phyloP scores from a whole-genome alignment of 2,888 invertebrate genomes.

The Ctenicera cuprea region DNA sequence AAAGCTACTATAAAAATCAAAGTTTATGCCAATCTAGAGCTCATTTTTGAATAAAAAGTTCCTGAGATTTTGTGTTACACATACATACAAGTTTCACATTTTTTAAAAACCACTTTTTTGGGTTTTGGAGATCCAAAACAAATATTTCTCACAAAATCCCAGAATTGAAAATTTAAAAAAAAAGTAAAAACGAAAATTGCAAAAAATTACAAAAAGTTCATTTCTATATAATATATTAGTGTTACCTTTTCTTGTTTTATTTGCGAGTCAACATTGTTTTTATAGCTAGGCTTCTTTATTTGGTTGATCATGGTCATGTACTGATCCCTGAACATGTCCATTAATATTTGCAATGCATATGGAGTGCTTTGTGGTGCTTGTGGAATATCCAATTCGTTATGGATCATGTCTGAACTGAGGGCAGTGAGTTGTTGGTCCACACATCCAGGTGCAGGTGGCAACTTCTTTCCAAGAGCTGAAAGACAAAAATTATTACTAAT shows the following conservation, averaged over 20 bases:
- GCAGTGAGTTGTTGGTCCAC: constrained; percentile 93
- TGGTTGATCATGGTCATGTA: constrained; percentile 88
- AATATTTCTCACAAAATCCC: no score
- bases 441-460: constrained; percentile 93
- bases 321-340: constrained; percentile 91
- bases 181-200: no score
- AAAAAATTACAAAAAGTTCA: no score
- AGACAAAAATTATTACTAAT: not conserved
- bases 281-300: constrained; percentile 88
- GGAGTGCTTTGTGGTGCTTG: constrained; percentile 86
- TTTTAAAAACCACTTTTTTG: no score
- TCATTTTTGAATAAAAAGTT: no score
- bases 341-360: constrained; percentile 89
- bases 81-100: no score
- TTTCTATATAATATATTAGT: no score
- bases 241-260: constrained; percentile 88
- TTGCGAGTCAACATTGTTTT: constrained; percentile 81
- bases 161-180: no score
- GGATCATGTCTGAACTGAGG: constrained; percentile 82
- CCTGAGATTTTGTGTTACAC: no score
- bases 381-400: constrained; percentile 90
- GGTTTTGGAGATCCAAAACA: no score
- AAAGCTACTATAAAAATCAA: no score
- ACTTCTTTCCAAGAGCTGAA: constrained; percentile 79
- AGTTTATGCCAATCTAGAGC: no score